Evolutionary conservation across 2,113 vertebrate species (phyloP).

Genomic region (Gnathonemus longibarbis): DNA sequence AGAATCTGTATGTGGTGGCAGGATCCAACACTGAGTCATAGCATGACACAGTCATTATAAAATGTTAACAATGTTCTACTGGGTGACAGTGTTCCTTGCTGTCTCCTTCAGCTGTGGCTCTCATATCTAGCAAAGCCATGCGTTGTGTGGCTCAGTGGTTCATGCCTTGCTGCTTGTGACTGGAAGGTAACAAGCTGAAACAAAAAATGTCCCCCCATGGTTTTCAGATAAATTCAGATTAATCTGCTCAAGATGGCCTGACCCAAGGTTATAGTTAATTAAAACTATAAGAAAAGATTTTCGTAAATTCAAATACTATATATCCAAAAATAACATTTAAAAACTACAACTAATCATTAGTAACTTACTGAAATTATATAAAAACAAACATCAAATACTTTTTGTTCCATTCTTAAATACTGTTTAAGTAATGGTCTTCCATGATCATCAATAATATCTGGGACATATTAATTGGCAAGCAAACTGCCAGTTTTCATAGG

Average conservation of each 20-base stretch:
- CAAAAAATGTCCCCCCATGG: no score
- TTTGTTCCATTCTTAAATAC: background rate
- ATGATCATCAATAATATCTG: background rate
- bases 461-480: background rate
- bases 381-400: background rate
- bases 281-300: background rate
- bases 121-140: background rate
- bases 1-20: background rate
- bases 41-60: background rate
- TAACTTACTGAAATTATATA: background rate
- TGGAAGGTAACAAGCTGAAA: background rate
- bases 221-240: no score
- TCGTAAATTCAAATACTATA: background rate
- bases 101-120: background rate
- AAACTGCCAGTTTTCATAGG: background rate
- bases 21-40: background rate
- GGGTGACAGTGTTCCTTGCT: background rate
- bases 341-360: background rate
- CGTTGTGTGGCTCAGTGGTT: background rate
- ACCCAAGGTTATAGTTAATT: background rate
- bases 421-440: background rate
- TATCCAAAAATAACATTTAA: background rate
- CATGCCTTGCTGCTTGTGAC: background rate
- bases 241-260: no score
- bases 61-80: background rate